Conservation (phyloP, 1,140 invertebrate species). For the Zaprionus gabonicus region DNA sequence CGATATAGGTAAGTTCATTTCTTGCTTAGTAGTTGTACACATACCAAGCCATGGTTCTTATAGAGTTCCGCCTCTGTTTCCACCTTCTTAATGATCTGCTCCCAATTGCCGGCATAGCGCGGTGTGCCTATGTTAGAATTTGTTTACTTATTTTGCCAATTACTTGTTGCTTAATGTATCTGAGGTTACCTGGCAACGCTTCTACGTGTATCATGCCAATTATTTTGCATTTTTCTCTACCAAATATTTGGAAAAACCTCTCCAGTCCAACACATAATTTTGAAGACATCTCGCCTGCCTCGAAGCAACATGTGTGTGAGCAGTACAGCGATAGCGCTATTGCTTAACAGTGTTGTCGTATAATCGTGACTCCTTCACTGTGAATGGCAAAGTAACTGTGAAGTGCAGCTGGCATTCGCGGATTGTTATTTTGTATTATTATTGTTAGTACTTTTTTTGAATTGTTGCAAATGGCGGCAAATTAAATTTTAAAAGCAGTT, state of each 20-base stretch:
- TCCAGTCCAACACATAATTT: constrained; percentile 70
- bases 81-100: constrained; percentile 70
- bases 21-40: neutral
- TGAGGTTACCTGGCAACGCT: constrained; percentile 88
- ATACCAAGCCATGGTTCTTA: constrained; percentile 56
- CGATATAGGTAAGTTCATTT: neutral
- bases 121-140: constrained; percentile 67
- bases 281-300: neutral
- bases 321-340: neutral
- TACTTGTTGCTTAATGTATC: constrained; percentile 12
- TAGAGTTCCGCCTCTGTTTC: constrained; percentile 67
- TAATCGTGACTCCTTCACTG: neutral
- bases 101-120: constrained; percentile 67
- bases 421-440: neutral
- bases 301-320: constrained; percentile 27
- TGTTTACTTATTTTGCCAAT: neutral
- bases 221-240: constrained; percentile 85
- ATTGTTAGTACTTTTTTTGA: neutral
- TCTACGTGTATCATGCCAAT: constrained; percentile 92
- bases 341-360: constrained; percentile 2
- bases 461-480: neutral
- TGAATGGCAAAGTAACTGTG: neutral
- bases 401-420: neutral
- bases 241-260: constrained; percentile 83
- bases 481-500: neutral